Evolutionary conservation across 2,797 vertebrate species (phyloP), one percentile per base, ranked within the genome.

Genomic region (Cottoperca gobio): DNA sequence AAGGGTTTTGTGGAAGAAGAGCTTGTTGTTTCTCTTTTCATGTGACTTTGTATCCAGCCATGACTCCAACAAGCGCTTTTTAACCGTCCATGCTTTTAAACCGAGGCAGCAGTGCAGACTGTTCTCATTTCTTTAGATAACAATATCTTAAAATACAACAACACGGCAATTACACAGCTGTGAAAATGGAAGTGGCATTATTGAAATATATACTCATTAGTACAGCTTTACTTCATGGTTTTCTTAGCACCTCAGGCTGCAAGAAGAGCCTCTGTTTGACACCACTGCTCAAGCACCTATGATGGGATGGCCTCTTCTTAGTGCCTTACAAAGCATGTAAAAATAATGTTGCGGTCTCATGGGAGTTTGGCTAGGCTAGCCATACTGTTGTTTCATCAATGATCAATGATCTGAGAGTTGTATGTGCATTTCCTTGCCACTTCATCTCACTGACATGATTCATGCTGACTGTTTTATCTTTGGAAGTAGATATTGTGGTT

Each of bases 1-100:
- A 53, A 39, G 17, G 50, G 4, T 39, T 63, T 81, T 6, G 35
- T 14, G 14, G 69, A 78, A 78, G 76, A 84, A 61, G 70, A 80
- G 70, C 11, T 35, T 42, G 57, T 26, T 10, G 45, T n/a, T 79
- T 77, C 75, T 45, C 59, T 81, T 74, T 75, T 66, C 70, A 39
- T 57, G 73, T 62, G 79, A 83, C 75, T 84, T 78, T 81, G 62
- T 82, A 79, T 78, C 49, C 58, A 59, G 53, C 73, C 75, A 62
- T 55, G 10, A 64, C 53, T 75, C 79, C 79, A 84, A 79, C 75
- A 73, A 81, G 12, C 3, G 16, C 33, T 70, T 37, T 74, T 54
- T 62, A 49, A 65, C 17, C 40, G 53, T 39, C 42, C 19, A 9
- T 16, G 26, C 2, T 11, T 11, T 60, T n/a, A 60, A 58, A 53